Percentiles rank a stretch among this genome's conserved stretches.
These are phyloP conservation scores for Tor tambroides DNA, from an alignment of 2,113 vertebrate species.

Conservation along the genomic window DNA sequence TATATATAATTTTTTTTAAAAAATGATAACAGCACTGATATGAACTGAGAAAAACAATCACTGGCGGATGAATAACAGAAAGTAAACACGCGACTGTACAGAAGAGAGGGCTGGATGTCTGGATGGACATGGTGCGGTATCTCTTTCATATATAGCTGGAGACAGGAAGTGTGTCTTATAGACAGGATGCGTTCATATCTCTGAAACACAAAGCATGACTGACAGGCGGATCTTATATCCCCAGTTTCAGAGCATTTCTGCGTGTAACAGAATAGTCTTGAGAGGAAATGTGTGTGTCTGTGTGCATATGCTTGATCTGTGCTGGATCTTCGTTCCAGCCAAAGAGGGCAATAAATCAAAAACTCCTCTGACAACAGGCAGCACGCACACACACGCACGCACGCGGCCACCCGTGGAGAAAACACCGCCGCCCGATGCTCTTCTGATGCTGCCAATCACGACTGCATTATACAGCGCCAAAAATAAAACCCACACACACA, in stretches of 20 bases:
- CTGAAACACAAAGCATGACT: slow-evolving; percentile 4
- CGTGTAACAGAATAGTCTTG: not conserved
- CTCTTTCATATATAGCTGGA: not conserved
- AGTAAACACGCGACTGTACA: not conserved
- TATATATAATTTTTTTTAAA: too few species aligned
- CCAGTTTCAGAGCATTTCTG: not conserved
- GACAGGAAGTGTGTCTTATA: slow-evolving; percentile 6
- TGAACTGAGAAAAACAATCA: too few species aligned
- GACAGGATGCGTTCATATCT: not conserved
- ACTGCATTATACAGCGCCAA: not conserved
- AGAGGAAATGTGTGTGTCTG: not conserved
- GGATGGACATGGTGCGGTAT: not conserved
- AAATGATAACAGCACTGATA: not conserved
- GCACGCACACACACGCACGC: not conserved
- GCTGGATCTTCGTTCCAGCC: slow-evolving; percentile 7
- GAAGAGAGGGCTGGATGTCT: not conserved
- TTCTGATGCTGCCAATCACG: slow-evolving; percentile 1
- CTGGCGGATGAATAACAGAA: not conserved
- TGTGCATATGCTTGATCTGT: slow-evolving; percentile 24
- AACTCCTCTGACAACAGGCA: not conserved
- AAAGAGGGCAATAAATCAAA: slow-evolving; percentile 24
- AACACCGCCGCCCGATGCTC: slow-evolving; percentile 8
- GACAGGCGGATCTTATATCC: slow-evolving; percentile 9
- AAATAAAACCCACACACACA: slow-evolving; percentile 1
- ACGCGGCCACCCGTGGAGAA: not conserved